phyloP scores from a whole-genome alignment of 1,140 invertebrate species.

The Leptonema lineaticorne region DNA sequence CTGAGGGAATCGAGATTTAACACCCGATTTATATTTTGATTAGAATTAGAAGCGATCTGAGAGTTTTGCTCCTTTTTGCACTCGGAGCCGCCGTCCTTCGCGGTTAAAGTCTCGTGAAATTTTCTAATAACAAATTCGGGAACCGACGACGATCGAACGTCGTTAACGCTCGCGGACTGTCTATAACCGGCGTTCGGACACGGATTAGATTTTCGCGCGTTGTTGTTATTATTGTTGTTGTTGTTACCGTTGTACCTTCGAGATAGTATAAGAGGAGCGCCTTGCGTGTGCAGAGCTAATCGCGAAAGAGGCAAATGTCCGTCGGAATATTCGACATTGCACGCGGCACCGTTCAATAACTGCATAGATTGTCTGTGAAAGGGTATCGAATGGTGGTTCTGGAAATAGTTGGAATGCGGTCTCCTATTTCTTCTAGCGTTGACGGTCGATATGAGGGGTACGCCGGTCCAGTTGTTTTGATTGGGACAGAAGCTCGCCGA shows the following conservation, averaged over 20 bases:
- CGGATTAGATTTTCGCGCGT: slow-evolving; percentile 41
- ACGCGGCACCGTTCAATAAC: slow-evolving; percentile 32
- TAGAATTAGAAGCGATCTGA: slow-evolving; percentile 13
- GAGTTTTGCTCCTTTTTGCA: slow-evolving; percentile 40
- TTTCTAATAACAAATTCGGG: slow-evolving; percentile 44
- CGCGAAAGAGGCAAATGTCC: slow-evolving; percentile 56
- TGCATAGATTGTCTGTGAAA: slow-evolving; percentile 43
- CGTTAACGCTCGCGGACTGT: slow-evolving; percentile 45
- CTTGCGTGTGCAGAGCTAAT: slow-evolving; percentile 74
- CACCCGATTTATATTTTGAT: slow-evolving; percentile 39
- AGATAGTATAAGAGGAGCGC: slow-evolving; percentile 71
- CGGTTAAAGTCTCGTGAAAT: slow-evolving; percentile 28
- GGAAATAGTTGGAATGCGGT: slow-evolving; percentile 43
- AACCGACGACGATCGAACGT: slow-evolving; percentile 47
- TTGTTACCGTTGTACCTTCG: slow-evolving; percentile 54
- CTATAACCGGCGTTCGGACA: slow-evolving; percentile 42
- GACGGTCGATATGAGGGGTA: slow-evolving; percentile 69
- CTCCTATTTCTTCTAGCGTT: slow-evolving; percentile 43
- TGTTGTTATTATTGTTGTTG: slow-evolving; percentile 42
- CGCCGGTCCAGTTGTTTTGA: slow-evolving; percentile 63
- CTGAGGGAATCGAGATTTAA: slow-evolving; percentile 65
- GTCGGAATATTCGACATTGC: slow-evolving; percentile 50
- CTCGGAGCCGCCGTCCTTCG: slow-evolving; percentile 36
- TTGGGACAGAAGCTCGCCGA: slow-evolving; percentile 52
- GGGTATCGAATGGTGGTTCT: slow-evolving; percentile 33